Evolutionary conservation across 2,888 invertebrate genomes (phyloP).

Genomic region (Imbricaverruca yamaguchii): DNA sequence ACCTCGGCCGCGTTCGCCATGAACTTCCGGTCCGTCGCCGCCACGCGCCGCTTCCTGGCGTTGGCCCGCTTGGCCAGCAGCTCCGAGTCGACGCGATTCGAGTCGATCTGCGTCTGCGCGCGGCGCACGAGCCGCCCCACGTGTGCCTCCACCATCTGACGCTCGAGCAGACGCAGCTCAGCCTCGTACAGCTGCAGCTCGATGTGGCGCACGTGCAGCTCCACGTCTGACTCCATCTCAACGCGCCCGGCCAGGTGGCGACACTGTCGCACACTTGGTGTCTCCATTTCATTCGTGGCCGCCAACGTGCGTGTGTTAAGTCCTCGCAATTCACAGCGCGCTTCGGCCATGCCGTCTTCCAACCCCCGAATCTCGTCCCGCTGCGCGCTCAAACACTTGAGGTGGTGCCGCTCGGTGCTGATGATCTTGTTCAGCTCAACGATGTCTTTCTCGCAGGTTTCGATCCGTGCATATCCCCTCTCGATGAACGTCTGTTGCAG

Average conservation of each 20-base stretch:
- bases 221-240: background rate
- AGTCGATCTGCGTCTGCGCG: background rate
- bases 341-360: background rate
- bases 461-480: background rate
- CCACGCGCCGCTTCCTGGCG: background rate
- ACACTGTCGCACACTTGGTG: background rate
- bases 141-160: background rate
- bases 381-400: background rate
- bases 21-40: background rate
- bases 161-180: conserved; percentile 5
- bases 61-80: background rate
- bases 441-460: background rate
- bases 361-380: background rate
- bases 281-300: background rate
- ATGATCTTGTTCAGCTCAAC: background rate
- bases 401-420: background rate
- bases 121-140: background rate
- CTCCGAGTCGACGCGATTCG: background rate
- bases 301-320: background rate
- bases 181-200: conserved; percentile 14
- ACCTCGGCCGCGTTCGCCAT: conserved; percentile 10
- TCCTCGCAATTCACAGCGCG: background rate
- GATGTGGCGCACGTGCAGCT: background rate
- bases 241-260: background rate
- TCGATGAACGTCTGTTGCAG: conserved; percentile 4